A percentile compares a stretch with the other conserved stretches of the same genome.
Conservation (phyloP, 2,888 invertebrate species). For the Luperina nickerlii region DNA sequence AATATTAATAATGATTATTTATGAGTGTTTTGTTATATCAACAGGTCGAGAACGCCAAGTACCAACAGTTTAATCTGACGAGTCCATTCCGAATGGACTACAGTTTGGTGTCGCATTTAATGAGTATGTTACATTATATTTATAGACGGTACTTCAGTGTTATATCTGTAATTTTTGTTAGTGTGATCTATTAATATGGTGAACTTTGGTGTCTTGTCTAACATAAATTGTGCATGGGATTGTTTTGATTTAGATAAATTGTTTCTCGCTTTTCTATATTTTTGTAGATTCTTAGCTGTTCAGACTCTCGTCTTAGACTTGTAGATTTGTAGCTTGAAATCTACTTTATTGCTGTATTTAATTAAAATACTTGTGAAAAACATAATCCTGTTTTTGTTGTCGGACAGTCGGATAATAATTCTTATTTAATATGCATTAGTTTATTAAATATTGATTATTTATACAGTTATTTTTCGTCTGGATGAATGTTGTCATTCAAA, state of each 20-base stretch:
- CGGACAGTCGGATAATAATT: background rate
- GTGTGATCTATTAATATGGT: background rate
- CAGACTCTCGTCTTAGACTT: background rate
- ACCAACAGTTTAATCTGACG: slow-evolving; percentile 95
- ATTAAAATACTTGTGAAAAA: background rate
- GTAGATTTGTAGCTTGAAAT: too few species aligned
- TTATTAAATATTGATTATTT: background rate
- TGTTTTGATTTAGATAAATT: background rate
- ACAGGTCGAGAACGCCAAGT: slow-evolving; percentile 94
- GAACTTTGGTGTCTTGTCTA: background rate
- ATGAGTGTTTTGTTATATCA: slow-evolving; percentile 43
- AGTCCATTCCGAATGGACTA: slow-evolving; percentile 97
- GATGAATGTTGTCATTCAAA: too few species aligned
- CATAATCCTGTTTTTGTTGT: background rate
- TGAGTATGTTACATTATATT: slow-evolving; percentile 93
- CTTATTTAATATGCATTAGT: background rate
- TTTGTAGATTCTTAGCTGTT: background rate
- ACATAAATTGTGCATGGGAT: background rate
- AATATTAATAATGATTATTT: background rate
- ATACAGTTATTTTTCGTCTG: background rate
- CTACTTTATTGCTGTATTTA: background rate
- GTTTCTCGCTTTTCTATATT: background rate
- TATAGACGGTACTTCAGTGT: background rate
- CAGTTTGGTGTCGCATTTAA: slow-evolving; percentile 95
- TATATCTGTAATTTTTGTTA: background rate